Base-by-base conservation (phyloP, 1,140 invertebrate genomes). In the Eumeta japonica region DNA sequence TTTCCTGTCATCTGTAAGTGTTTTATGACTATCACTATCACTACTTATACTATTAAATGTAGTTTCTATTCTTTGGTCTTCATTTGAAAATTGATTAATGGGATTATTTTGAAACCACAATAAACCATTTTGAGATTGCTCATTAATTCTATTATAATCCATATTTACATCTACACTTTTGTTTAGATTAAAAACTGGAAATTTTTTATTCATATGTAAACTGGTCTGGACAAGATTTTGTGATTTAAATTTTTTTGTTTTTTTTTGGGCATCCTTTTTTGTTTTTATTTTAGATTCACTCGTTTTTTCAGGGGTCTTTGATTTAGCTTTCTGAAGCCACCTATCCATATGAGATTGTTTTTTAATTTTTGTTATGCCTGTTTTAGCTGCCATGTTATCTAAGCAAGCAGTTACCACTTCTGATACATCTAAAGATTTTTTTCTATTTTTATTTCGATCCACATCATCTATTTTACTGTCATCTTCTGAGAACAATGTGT, bases 281-380 rank as follows among this genome's bases (percentile, higher is more conserved):
- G 37, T 36, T 32, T 38, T 35, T 52, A 50, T 49, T 20, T 36
- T 41, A 40, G 44, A 43, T 16, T 45, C 41, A 51, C 24, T 24
- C 20, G 34, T 19, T 19, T 74, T 71, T 41, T 74, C 70, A 44
- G 70, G 70, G 1, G 70, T 71, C 46, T 70, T 71, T 0, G 66
- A 70, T 38, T 76, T 76, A 1, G 73, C 71, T 50, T 76, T 77
- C 31, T 68, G 62, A 10, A 77, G 46, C 73, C 75, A 77, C 28
- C 62, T 62, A 37, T 77, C 73, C 73, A 77, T 76, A 30, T 76
- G 70, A 3, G 75, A 73, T 45, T 77, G 75, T 42, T 48, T 67
- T 54, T 75, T 63, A 10, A 71, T 72, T 43, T 60, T 70, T 15
- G 55, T 70, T 20, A 62, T 75, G 34, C 65, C 67, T 35, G 62